Base-by-base conservation (phyloP, 2,888 invertebrate species). In the Stenodera caucasica region DNA sequence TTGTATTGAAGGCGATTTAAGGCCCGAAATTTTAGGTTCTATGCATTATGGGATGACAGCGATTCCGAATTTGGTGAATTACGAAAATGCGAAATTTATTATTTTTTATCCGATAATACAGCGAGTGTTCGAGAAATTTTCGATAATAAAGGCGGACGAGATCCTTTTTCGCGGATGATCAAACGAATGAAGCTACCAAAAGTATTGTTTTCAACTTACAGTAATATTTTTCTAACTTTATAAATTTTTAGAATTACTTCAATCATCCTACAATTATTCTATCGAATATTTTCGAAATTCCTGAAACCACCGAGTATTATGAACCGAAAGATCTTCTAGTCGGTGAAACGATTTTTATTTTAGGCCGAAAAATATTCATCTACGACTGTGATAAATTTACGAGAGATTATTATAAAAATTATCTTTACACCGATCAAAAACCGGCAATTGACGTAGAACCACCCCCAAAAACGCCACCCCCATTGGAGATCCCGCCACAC, bases 301-400 rank as follows among this genome's bases (percentile, higher is more conserved):
- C 85, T 0, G 89, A 93, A 77, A 85, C 90, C 55, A 85, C 86
- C 0, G 89, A 91, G 77, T 94, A 88, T 77, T 92, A 92, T 78
- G 84, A 87, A 35, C 91, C 94, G 0, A 84, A 83, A 74, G 93
- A 95, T 80, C 86, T 96, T 49, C 78, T 86, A 69, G 82, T 94
- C 2, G 94, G 94, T 0, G 84, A 88, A 65, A 90, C 88, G 0
- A 80, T 91, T 45, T 88, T 84, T 72, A 83, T 91, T 32, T 84
- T 89, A 49, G 90, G 89, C 0, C 83, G 90, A 26, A 81, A 85
- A 69, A 90, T 94, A 80, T 81, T 93, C 8, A 79, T 95, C 4
- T 88, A 86, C 68, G 90, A 94, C 77, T 92, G 92, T 75, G 94
- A 94, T 74, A 78, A 82, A 15, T 93, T 91, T 79, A 94, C 94